Base-by-base conservation (phyloP, 2,113 vertebrate genomes). In the Archocentrus centrarchus region DNA sequence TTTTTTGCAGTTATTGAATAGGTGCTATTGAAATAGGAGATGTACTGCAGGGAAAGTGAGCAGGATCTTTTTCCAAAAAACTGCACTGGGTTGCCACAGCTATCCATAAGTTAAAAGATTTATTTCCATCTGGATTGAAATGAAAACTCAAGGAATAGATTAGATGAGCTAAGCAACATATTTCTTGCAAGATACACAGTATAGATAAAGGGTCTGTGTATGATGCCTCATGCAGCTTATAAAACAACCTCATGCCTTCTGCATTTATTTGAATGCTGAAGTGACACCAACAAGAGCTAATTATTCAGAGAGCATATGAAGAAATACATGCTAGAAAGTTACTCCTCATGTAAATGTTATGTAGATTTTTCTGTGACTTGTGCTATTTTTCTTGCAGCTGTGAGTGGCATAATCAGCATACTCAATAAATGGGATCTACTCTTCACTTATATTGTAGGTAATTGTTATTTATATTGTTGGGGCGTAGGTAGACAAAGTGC, bases 181-280 rank as follows among this genome's bases (percentile, higher is more conserved):
- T 7, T 70, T 50, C 41, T 7, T 68, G 0, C n/a, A 68, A 22
- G 39, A 68, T 27, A 68, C 64, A 68, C 41, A 11, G 64, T 47
- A 47, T 2, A 68, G 22, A 18, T 18, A 53, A 13, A 47, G 44
- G 4, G 13, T 47, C 14, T 13, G 44, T 47, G 44, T 2, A 9
- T 11, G 9, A 0, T 70, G 41, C 41, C 0, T 47, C 22, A 47
- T 27, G 3, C 0, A 27, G 41, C 41, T 8, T 44, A 30, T 30
- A 68, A 50, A 70, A 11, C 24, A 50, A 20, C 1, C 24, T 70
- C 5, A 50, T 9, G 27, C 24, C 9, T 18, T 17, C 44, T 50
- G 24, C 6, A 30, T 50, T 30, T 20, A 70, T 70, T 20, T 50
- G 5, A 53, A 32, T 10, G 66, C 30, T 4, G 17, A 70, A 30